Evolutionary conservation across 2,113 vertebrate species (phyloP).

Genomic region (Dissostichus mawsoni): DNA sequence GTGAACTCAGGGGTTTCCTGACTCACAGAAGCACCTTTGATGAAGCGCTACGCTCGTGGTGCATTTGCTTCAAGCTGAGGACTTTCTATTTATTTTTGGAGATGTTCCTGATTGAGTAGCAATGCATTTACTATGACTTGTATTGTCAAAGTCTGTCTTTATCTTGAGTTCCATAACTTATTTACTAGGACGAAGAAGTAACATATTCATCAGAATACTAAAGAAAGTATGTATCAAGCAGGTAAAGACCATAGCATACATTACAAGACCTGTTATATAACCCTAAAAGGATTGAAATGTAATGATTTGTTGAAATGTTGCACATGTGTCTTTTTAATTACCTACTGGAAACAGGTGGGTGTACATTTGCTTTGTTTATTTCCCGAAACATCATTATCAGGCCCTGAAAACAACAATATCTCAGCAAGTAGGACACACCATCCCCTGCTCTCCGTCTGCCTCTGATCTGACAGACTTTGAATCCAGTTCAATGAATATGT

Average conservation of each 20-base stretch:
- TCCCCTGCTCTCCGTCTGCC: conserved; percentile 29
- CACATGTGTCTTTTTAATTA: neutral
- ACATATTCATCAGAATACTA: neutral
- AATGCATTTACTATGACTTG: neutral
- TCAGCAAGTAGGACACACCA: conserved; percentile 50
- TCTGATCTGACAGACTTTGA: conserved; percentile 49
- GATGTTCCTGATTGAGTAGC: neutral
- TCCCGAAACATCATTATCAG: conserved; percentile 20
- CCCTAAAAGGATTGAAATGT: neutral
- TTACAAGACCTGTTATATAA: neutral
- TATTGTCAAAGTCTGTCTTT: neutral
- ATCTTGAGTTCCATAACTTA: neutral
- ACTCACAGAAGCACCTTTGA: conserved; percentile 37
- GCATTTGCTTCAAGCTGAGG: conserved; percentile 8
- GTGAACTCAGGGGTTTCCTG: conserved; percentile 43
- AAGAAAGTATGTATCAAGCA: neutral
- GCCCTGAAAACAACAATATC: conserved; percentile 14
- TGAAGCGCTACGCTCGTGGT: neutral
- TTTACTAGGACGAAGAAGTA: too few species aligned
- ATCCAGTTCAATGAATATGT: conserved; percentile 24
- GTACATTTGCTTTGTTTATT: conserved; percentile 15
- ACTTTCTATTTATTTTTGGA: conserved; percentile 1
- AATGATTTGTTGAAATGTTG: neutral
- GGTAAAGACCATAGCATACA: neutral
- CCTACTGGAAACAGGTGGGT: conserved; percentile 9